phyloP scores from a whole-genome alignment of 2,888 invertebrate genomes.

The Sarcophaga variegata region DNA sequence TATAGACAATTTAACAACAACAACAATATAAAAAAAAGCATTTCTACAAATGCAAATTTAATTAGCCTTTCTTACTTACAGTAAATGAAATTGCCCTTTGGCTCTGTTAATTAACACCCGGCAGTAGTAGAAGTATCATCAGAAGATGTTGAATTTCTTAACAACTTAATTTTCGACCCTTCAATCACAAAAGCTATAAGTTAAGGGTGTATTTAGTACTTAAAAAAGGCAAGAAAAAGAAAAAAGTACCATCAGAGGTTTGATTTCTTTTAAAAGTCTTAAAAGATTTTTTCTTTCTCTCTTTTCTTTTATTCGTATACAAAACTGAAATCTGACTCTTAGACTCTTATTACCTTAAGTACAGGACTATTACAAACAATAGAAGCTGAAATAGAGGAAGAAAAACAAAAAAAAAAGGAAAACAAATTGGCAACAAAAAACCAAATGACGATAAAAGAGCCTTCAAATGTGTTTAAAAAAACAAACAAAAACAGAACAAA shows the following conservation, averaged over 20 bases:
- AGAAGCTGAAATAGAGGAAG: not conserved
- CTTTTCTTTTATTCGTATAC: constrained; percentile 43
- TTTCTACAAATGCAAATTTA: constrained; percentile 13
- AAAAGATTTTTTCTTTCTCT: constrained; percentile 37
- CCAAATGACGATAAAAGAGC: not conserved
- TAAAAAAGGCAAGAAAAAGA: not conserved
- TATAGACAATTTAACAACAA: too few species aligned
- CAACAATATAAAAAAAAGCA: too few species aligned
- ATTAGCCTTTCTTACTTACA: constrained; percentile 27
- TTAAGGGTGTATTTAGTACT: not conserved
- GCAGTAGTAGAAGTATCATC: constrained; percentile 27
- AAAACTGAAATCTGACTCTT: constrained; percentile 41
- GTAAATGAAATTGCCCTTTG: constrained; percentile 20
- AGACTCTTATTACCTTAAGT: constrained; percentile 50
- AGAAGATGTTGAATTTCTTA: constrained; percentile 39
- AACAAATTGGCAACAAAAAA: constrained; percentile 18
- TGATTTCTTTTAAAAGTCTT: constrained; percentile 13
- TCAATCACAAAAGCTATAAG: constrained; percentile 28
- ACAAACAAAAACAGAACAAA: not conserved
- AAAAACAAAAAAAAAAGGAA: constrained; percentile 7
- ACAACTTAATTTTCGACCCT: constrained; percentile 63
- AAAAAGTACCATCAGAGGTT: not conserved
- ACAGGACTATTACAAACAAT: not conserved
- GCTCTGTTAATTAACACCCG: constrained; percentile 54
- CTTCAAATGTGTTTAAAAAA: constrained; percentile 38